phyloP scores from a whole-genome alignment of 2,797 vertebrate species.

The Protosalanx chinensis region DNA sequence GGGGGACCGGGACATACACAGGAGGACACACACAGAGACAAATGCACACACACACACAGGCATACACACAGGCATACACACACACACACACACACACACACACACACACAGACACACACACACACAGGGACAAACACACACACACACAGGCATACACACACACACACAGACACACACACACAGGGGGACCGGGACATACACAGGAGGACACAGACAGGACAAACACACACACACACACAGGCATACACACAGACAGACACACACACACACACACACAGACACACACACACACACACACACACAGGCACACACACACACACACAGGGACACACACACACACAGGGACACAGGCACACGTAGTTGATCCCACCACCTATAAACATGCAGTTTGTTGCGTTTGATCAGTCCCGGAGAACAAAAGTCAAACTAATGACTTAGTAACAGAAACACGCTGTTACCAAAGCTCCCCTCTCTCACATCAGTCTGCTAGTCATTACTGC shows the following conservation, averaged over 20 bases:
- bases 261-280: background rate
- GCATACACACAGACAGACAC: background rate
- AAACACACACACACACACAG: too few species aligned
- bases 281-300: too few species aligned
- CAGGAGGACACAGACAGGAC: background rate
- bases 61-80: conserved; percentile 12
- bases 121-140: conserved; percentile 12
- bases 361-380: conserved; percentile 33
- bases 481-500: conserved; percentile 38
- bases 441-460: conserved; percentile 54
- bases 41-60: conserved; percentile 9
- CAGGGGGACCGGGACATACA: background rate
- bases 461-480: conserved; percentile 18
- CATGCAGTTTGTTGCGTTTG: conserved; percentile 53
- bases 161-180: conserved; percentile 9
- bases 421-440: conserved; percentile 65
- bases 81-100: conserved; percentile 5
- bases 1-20: too few species aligned
- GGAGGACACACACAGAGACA: conserved; percentile 5
- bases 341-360: background rate
- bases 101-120: conserved; percentile 17
- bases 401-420: conserved; percentile 64
- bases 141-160: conserved; percentile 10
- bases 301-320: background rate
- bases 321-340: conserved; percentile 7